These are phyloP conservation scores for Herminia tarsipennalis DNA, from an alignment of 2,888 invertebrate species.

Conservation along the genomic window DNA sequence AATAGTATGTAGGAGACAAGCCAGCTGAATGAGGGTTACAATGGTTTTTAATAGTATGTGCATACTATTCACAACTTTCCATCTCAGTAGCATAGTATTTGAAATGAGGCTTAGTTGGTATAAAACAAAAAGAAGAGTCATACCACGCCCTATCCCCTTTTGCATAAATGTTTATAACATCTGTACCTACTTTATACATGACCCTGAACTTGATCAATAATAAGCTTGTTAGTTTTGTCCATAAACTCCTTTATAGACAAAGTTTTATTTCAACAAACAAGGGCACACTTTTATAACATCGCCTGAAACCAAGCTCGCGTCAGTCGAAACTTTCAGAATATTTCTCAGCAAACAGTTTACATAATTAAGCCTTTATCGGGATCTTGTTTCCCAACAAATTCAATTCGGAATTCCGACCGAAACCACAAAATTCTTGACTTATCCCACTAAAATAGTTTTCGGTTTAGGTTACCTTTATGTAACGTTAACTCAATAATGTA, in stretches of 20 bases:
- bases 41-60: too few relatives aligned
- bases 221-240: background rate
- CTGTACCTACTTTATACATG: background rate
- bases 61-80: too few relatives aligned
- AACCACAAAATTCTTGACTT: constrained; percentile 29
- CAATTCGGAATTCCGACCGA: constrained; percentile 23
- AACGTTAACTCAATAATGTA: constrained; percentile 1
- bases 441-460: constrained; percentile 20
- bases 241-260: background rate
- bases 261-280: background rate
- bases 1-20: too few relatives aligned
- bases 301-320: constrained; percentile 3
- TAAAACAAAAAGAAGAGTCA: too few relatives aligned
- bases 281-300: constrained; percentile 1
- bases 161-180: background rate
- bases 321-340: constrained; percentile 2
- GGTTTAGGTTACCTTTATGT: constrained; percentile 14
- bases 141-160: too few relatives aligned
- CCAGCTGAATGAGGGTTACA: too few relatives aligned
- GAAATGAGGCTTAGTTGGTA: too few relatives aligned
- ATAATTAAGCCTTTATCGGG: constrained; percentile 21
- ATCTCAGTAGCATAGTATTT: too few relatives aligned
- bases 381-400: constrained; percentile 29
- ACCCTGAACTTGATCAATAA: background rate
- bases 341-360: constrained; percentile 8